Base-by-base conservation (phyloP, 2,113 vertebrate species). In the Ancistrus triradiatus region DNA sequence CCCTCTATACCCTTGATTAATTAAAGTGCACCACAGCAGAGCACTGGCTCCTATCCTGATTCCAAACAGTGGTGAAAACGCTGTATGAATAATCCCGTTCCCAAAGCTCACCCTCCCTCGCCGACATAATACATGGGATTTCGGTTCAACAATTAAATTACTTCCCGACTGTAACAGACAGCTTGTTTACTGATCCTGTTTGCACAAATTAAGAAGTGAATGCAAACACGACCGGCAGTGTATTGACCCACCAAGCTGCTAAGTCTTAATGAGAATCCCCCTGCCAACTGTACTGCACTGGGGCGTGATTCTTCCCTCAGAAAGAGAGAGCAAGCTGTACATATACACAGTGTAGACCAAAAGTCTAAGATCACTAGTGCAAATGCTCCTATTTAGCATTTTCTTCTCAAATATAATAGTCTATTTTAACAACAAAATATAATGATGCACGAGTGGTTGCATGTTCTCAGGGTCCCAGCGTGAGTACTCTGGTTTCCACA, bases 161-260 rank as follows among this genome's bases (percentile, higher is more conserved):
- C 47, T 66, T 73, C 17, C 62, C 46, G 27, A 75, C 69, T 61
- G 72, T 77, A 74, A 73, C 58, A 60, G 75, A 66, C 60, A 59
- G 62, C 68, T 73, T 77, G 73, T 79, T 79, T 77, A 77, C 75
- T 52, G 60, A 74, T 75, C 57, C 49, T 59, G 73, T 75, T 73
- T 67, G 62, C 62, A 66, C 53, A 70, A 79, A 79, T 79, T 73
- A 77, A 62, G 72, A 73, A 21, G 18, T 50, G 66, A 74, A 68
- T 56, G 72, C 74, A 70, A 76, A 79, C 63, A 72, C 37, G 56
- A 63, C 40, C 47, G 31, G 52, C 60, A 69, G 69, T 24, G 56
- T 76, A 67, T 75, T 77, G 74, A 73, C 72, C 69, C 63, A 53
- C 56, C 64, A 48, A 15, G 51, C 56, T 55, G 57, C 66, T 60